Conservation (phyloP, 2,888 invertebrate genomes). For the Hofmannophila pseudospretella region DNA sequence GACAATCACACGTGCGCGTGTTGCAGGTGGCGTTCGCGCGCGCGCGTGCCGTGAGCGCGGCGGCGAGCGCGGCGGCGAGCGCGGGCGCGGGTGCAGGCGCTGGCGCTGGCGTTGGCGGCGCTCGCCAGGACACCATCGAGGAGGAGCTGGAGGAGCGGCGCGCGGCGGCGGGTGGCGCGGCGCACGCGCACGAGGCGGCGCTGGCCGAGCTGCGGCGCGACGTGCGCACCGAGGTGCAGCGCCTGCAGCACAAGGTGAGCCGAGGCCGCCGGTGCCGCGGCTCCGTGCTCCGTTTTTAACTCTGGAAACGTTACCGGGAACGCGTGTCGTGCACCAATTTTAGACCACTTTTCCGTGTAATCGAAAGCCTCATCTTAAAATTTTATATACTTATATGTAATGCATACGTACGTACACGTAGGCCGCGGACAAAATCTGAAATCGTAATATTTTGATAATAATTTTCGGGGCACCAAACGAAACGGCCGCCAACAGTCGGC, state of each 20-base stretch:
- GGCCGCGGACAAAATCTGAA: no score
- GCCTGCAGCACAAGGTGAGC: constrained; percentile 59
- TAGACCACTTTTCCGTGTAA: no score
- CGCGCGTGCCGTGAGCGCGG: constrained; percentile 60
- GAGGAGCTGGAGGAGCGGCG: constrained; percentile 80
- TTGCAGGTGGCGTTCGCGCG: constrained; percentile 53
- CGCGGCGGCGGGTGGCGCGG: constrained; percentile 37
- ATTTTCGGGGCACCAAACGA: no score
- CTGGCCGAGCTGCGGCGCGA: constrained; percentile 68
- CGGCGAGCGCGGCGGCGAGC: not conserved
- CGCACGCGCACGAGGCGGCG: constrained; percentile 68
- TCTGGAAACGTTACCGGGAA: no score
- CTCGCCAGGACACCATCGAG: constrained; percentile 88
- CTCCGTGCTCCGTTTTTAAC: no score
- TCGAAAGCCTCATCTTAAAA: no score
- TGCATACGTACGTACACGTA: no score
- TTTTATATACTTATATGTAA: no score
- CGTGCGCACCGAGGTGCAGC: constrained; percentile 61
- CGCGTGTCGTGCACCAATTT: no score
- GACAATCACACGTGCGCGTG: not conserved
- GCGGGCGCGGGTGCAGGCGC: not conserved
- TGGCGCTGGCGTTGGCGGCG: constrained; percentile 27
- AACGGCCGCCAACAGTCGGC: no score
- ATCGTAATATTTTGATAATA: no score
- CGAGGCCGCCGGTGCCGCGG: no score